These are phyloP conservation scores for Baryphthengus martii DNA, from an alignment of 2,113 vertebrate species.

Conservation along the genomic window DNA sequence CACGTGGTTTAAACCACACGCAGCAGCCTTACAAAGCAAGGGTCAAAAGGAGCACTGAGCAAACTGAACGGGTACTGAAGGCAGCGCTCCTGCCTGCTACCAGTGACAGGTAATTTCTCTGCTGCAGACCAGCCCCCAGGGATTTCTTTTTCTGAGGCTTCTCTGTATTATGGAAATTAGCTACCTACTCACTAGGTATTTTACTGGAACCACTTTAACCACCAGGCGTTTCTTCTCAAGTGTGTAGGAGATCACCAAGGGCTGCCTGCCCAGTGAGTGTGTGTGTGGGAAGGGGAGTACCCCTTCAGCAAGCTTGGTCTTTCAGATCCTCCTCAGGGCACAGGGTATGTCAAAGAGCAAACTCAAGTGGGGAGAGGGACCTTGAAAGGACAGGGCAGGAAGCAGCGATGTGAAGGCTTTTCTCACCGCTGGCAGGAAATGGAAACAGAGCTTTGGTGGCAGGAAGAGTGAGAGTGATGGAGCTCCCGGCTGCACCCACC, in stretches of 20 bases:
- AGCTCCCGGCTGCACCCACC: not conserved
- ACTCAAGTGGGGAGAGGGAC: not conserved
- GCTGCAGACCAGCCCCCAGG: not conserved
- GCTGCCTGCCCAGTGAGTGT: not conserved
- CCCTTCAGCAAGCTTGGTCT: not conserved
- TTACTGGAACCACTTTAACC: conserved; percentile 2
- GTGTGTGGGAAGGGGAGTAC: not conserved
- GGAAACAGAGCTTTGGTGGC: not conserved
- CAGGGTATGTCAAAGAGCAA: not conserved
- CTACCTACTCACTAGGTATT: not conserved
- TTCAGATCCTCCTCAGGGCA: not conserved
- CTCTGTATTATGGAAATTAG: not conserved
- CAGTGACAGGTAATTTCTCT: not conserved
- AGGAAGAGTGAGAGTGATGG: not conserved
- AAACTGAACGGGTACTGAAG: not conserved
- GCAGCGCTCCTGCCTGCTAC: not conserved
- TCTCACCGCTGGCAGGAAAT: not conserved
- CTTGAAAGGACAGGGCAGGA: not conserved
- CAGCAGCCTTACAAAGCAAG: not conserved
- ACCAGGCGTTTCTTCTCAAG: not conserved
- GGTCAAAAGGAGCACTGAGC: not conserved
- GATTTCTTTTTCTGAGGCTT: not conserved
- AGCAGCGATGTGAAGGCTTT: not conserved
- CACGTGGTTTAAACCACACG: not conserved
- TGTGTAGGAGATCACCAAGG: not conserved